phyloP scores from a whole-genome alignment of 1,140 invertebrate genomes.

The Rhynchophorus ferrugineus region DNA sequence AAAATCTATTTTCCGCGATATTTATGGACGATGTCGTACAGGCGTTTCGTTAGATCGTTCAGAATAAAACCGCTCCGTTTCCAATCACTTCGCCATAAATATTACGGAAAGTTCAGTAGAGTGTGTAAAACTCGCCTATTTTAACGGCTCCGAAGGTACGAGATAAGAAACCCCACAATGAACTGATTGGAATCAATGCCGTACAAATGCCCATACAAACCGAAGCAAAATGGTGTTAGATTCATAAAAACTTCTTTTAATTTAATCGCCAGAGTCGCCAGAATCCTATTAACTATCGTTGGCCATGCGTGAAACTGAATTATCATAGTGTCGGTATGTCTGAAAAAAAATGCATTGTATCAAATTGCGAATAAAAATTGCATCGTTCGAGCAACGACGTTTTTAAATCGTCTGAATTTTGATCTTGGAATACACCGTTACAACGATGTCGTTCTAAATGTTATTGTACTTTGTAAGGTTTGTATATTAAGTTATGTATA shows the following conservation, averaged over 20 bases:
- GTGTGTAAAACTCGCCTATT: too few species aligned
- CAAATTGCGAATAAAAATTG: too few species aligned
- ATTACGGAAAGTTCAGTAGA: neutral
- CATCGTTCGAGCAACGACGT: too few species aligned
- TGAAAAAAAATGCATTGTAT: too few species aligned
- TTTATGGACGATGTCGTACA: too few species aligned
- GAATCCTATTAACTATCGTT: neutral
- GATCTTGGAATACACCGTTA: too few species aligned
- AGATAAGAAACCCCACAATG: neutral
- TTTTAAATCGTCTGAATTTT: too few species aligned
- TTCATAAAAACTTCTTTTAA: neutral
- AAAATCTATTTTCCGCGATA: too few species aligned
- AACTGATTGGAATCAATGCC: neutral
- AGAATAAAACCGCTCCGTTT: neutral
- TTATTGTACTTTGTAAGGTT: too few species aligned
- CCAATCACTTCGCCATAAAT: neutral
- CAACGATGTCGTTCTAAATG: too few species aligned
- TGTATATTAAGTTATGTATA: too few species aligned
- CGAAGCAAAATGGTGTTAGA: neutral
- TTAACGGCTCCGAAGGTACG: neutral
- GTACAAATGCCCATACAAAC: neutral
- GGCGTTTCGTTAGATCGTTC: neutral
- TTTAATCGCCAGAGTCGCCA: neutral
- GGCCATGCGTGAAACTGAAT: neutral
- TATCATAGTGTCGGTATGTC: neutral